A percentile compares a stretch with the other conserved stretches of the same genome.
Conservation (phyloP, 2,797 vertebrate genomes). For the Parauchenoglanis ngamensis region DNA sequence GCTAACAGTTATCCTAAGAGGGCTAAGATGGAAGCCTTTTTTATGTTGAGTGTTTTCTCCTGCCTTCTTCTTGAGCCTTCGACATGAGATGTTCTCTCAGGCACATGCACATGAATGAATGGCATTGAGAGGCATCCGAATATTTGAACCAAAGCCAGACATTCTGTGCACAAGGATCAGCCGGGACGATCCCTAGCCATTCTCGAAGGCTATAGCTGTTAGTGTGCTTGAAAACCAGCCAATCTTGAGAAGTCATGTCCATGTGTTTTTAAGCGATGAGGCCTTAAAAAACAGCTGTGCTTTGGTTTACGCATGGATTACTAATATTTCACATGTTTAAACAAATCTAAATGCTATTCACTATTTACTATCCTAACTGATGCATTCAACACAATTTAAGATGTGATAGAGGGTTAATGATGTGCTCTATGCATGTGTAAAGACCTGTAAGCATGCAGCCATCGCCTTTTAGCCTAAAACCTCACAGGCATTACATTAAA, state of each 20-base stretch:
- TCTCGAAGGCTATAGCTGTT: constrained; percentile 38
- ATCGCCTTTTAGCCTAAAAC: not conserved
- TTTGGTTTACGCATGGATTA: constrained; percentile 24
- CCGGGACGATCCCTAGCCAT: constrained; percentile 34
- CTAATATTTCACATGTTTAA: constrained; percentile 10
- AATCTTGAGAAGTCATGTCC: constrained; percentile 15
- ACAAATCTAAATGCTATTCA: constrained; percentile 1
- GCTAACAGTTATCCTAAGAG: not conserved
- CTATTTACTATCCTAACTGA: not conserved
- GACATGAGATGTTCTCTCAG: constrained; percentile 20
- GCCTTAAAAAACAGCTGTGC: constrained; percentile 36
- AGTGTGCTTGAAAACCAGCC: constrained; percentile 17
- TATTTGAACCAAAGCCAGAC: constrained; percentile 43
- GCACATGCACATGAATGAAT: constrained; percentile 25
- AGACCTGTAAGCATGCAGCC: not conserved
- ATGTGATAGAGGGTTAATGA: not conserved
- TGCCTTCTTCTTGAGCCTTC: constrained; percentile 10
- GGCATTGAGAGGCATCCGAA: constrained; percentile 9
- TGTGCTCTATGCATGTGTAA: not conserved
- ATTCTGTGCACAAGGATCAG: constrained; percentile 34
- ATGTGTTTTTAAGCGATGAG: constrained; percentile 21
- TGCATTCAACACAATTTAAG: constrained; percentile 14
- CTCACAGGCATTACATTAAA: not conserved
- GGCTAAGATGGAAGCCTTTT: not conserved
- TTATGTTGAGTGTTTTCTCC: constrained; percentile 24